These are phyloP conservation scores for Xestia sexstrigata DNA, from an alignment of 2,888 invertebrate species.

Conservation along the genomic window DNA sequence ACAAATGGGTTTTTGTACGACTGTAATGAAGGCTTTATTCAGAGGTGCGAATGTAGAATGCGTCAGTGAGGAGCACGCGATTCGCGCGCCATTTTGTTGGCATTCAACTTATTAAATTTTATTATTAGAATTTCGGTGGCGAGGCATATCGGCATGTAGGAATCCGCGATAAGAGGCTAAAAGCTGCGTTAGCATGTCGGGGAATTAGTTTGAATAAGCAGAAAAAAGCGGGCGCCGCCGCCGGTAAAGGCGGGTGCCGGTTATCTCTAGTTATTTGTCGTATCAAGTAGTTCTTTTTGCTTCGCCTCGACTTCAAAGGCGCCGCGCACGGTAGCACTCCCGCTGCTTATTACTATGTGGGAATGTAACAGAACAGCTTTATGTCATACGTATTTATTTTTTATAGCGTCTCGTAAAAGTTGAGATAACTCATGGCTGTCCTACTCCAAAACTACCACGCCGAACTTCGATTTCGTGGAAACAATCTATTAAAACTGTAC, in stretches of 20 bases:
- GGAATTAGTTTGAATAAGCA: constrained; percentile 80
- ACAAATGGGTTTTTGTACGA: constrained; percentile 87
- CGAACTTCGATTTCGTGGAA: constrained; percentile 75
- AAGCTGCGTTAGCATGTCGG: constrained; percentile 74
- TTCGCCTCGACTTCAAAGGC: constrained; percentile 81
- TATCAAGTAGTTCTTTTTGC: constrained; percentile 85
- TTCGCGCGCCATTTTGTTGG: constrained; percentile 69
- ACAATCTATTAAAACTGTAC: constrained; percentile 73
- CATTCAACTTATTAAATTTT: constrained; percentile 65
- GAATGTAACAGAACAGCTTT: constrained; percentile 78
- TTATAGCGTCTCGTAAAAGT: constrained; percentile 80
- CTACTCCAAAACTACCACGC: constrained; percentile 70
- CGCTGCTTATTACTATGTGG: constrained; percentile 77
- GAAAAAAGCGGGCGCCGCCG: constrained; percentile 87
- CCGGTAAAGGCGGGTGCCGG: constrained; percentile 77
- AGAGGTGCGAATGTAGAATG: constrained; percentile 86
- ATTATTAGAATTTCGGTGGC: constrained; percentile 57
- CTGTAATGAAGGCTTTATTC: constrained; percentile 88
- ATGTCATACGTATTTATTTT: constrained; percentile 77
- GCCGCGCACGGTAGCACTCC: constrained; percentile 86
- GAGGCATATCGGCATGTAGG: constrained; percentile 28
- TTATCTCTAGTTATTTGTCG: constrained; percentile 89
- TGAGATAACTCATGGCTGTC: constrained; percentile 67
- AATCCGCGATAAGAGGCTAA: constrained; percentile 75
- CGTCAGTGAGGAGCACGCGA: constrained; percentile 69